Base-by-base conservation (phyloP, 2,113 vertebrate species). In the Nicator chloris region DNA sequence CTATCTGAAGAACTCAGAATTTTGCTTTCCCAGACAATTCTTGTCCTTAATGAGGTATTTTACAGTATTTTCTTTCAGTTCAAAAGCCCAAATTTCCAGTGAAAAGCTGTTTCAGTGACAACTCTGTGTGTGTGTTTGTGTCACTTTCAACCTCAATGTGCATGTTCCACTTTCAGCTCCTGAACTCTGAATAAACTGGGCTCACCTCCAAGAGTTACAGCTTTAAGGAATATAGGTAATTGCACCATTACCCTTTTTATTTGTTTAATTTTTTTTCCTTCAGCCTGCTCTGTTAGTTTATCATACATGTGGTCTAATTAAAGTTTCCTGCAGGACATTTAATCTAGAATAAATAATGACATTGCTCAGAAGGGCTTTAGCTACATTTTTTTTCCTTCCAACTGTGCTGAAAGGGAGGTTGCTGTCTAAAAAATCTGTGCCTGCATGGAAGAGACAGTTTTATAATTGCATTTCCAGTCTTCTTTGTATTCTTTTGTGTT, bases 401-500 rank as follows among this genome's bases (percentile, higher is more conserved):
- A 75, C 87, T 77, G 83, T 92, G 95, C 95, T 94, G 90, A 96
- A 97, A 96, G 66, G 86, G 86, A 95, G 77, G 85, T 56, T 95
- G 69, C 95, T 95, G 85, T 94, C 93, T 92, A 73, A 95, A 96
- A 96, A 94, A 87, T 79, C 93, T 81, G 44, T 63, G 87, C 91
- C 93, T 94, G 82, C 89, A 90, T 31, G 17, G 89, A 97, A 95
- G 82, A 97, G 95, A 96, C 93, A 95, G 96, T 96, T 97, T 95
- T 96, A 95, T 97, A 97, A 97, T 97, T 97, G 95, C 93, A 96
- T 97, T 97, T 97, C 95, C 93, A 88, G 92, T 90, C 93, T 17
- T 96, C 95, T 96, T 97, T 97, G 95, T 97, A 95, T 97, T 94
- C 97, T 97, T 97, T 97, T 96, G 95, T 97, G 90, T 81, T 97